Conservation (phyloP, 53 echinoderm and acorn worm species). For the Luidia sarsii region DNA sequence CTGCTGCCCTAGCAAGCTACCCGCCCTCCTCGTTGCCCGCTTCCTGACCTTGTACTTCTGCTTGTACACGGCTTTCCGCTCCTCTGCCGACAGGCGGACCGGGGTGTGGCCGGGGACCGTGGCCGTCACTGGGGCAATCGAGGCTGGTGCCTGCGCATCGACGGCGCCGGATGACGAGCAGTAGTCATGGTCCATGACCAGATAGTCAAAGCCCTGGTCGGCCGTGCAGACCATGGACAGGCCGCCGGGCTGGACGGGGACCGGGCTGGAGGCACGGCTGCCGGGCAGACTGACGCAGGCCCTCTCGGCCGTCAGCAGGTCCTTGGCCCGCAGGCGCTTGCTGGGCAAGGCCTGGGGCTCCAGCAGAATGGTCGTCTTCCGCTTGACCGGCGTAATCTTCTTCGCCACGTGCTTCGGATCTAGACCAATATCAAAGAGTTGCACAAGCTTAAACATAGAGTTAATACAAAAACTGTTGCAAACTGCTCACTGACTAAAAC, state of each 20-base stretch:
- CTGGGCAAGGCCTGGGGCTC: conserved; percentile 66
- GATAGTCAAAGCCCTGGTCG: conserved; percentile 65
- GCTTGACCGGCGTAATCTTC: conserved; percentile 88
- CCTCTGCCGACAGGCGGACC: conserved; percentile 20
- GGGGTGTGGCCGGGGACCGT: neutral
- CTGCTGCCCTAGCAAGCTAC: neutral
- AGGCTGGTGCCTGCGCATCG: neutral
- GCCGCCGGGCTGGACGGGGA: neutral
- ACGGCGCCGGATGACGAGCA: conserved; percentile 26
- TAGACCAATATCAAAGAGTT: no score
- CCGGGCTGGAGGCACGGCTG: conserved; percentile 62
- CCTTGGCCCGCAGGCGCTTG: conserved; percentile 67
- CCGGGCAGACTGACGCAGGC: conserved; percentile 63
- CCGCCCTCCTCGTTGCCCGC: conserved; percentile 16
- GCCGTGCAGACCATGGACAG: conserved; percentile 22
- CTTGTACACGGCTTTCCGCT: conserved; percentile 70
- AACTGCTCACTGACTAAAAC: no score
- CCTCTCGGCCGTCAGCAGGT: neutral
- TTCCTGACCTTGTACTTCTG: conserved; percentile 78
- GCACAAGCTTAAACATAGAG: no score
- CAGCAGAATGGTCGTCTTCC: conserved; percentile 85
- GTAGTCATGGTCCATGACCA: conserved; percentile 93
- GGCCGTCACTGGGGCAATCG: neutral
- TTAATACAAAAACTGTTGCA: no score
- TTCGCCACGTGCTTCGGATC: conserved; percentile 72